Percentiles rank a stretch among this genome's conserved stretches.
These are phyloP conservation scores for Macrobrachium nipponense DNA, from an alignment of 1,140 invertebrate genomes.

Conservation along the genomic window DNA sequence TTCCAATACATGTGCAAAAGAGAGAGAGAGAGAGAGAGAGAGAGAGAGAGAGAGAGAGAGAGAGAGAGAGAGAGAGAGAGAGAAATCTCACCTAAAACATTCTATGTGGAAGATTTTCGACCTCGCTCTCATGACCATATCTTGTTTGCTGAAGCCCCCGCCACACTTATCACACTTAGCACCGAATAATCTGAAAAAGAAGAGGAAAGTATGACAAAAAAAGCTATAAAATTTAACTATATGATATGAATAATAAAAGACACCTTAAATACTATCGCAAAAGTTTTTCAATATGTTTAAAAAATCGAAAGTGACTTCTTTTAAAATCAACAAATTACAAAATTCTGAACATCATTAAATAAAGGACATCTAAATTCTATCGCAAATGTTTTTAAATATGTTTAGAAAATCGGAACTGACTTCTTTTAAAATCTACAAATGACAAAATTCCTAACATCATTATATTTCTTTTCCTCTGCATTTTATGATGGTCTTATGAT, in stretches of 20 bases:
- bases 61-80: conserved; percentile 21
- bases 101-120: conserved; percentile 98
- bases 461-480: no score
- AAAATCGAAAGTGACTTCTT: no score
- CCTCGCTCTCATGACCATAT: conserved; percentile 97
- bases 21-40: background rate
- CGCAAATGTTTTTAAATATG: no score
- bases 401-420: no score
- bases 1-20: background rate
- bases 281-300: no score
- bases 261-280: no score
- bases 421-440: no score
- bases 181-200: conserved; percentile 42
- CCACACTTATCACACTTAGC: conserved; percentile 92
- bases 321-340: no score
- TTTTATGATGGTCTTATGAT: no score
- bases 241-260: background rate
- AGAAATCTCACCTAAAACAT: conserved; percentile 86
- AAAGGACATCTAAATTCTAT: no score
- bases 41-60: conserved; percentile 28
- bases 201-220: background rate
- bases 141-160: conserved; percentile 91
- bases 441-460: no score
- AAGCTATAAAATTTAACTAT: background rate
- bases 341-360: no score